Conservation (phyloP, 1,140 invertebrate genomes). For the Oscheius sp. region DNA sequence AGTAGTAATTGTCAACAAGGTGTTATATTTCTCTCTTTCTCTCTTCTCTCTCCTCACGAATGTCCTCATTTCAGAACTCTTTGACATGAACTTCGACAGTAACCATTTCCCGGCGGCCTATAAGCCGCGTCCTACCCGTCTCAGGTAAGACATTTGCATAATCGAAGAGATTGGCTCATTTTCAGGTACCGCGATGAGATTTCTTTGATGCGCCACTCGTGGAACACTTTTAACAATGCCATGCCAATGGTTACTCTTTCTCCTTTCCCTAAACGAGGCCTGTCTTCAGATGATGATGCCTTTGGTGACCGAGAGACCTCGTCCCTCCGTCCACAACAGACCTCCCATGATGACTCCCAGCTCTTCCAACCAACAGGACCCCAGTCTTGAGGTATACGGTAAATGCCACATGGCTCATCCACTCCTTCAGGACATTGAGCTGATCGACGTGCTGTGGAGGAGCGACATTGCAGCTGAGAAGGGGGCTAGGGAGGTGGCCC, state of each 20-base stretch:
- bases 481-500: conserved; percentile 17
- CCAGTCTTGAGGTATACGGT: not conserved
- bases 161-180: not conserved
- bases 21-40: no score
- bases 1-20: no score
- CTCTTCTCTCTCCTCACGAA: no score
- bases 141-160: not conserved
- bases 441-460: conserved; percentile 56
- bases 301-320: not conserved
- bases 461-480: conserved; percentile 57
- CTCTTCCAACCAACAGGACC: not conserved
- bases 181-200: not conserved
- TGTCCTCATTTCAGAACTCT: no score
- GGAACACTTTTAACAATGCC: not conserved
- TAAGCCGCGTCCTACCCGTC: not conserved
- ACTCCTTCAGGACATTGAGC: conserved; percentile 56
- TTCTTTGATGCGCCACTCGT: not conserved
- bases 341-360: not conserved
- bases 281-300: conserved; percentile 7
- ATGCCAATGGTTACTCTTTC: not conserved
- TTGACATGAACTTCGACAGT: no score
- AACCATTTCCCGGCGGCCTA: not conserved
- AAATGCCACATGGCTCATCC: not conserved
- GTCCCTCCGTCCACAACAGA: not conserved
- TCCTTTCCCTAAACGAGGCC: not conserved